Evolutionary conservation across 2,113 vertebrate species (phyloP), one percentile per base, ranked within the genome.

Genomic region (Aramus guarauna): DNA sequence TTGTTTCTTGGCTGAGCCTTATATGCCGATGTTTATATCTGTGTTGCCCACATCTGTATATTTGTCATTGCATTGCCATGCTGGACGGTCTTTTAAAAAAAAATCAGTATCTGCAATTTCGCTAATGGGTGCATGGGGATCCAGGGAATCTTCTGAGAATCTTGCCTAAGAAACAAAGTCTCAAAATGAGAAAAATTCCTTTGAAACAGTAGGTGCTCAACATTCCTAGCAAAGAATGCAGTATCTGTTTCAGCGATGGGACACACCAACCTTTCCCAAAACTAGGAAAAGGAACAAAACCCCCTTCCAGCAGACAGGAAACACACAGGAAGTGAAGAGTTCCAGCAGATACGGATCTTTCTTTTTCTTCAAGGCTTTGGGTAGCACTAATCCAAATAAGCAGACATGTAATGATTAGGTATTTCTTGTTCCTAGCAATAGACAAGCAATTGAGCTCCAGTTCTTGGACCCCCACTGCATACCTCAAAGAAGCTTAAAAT

Each of bases 401-500:
- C 32, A 55, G 68, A 16, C 10, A 9, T 1, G 2, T 58, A 74
- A 63, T 23, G 34, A 75, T 63, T 67, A 58, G 19, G 68, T 82
- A 24, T 80, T 94, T 77, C n/a, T 14, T 73, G 27, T 78, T 78
- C 53, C 68, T 71, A 89, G 53, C 36, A 90, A 83, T 29, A 45
- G 59, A 47, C 32, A 88, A 72, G 34, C 43, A 75, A 64, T 84
- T 43, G 22, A 66, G 36, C 87, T 79, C 62, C 59, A 53, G 11
- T 95, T 88, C 75, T 80, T 74, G 50, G 62, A 58, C 56, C 24
- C 64, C 55, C 37, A 66, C 67, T 23, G 34, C 56, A 75, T 26
- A 89, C 71, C 94, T 97, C 77, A 90, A 63, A 95, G 69, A 56
- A 96, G 64, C 92, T 97, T 96, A 90, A 95, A 96, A 88, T 94